Conservation (phyloP, 2,113 vertebrate species). For the Donacobius atricapilla region DNA sequence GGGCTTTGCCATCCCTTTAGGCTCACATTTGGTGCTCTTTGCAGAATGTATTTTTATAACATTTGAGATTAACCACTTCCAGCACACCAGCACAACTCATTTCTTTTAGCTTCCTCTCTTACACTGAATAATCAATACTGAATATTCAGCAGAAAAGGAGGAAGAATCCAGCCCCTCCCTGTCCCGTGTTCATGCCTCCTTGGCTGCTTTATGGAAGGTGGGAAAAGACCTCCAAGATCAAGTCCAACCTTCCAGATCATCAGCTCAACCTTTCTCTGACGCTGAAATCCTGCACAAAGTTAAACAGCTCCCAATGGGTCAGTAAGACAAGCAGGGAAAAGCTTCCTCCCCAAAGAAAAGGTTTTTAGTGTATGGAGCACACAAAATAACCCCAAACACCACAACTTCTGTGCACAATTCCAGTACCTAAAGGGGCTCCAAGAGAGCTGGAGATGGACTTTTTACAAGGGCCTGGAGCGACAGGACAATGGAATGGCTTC, state of each 20-base stretch:
- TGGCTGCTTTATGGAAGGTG: not conserved
- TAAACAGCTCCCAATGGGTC: not conserved
- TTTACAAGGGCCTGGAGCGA: not conserved
- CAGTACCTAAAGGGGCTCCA: not conserved
- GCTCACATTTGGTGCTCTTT: not conserved
- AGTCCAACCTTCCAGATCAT: not conserved
- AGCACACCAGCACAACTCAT: not conserved
- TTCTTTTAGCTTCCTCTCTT: not conserved
- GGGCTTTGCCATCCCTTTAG: not conserved
- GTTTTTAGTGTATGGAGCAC: not conserved
- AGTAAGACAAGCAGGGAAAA: not conserved
- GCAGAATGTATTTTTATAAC: not conserved
- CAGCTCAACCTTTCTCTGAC: not conserved
- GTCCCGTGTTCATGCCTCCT: not conserved
- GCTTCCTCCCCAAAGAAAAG: rapidly evolving
- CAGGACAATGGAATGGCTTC: not conserved
- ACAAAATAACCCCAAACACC: not conserved
- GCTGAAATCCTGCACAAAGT: not conserved
- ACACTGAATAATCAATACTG: not conserved
- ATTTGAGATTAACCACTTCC: not conserved
- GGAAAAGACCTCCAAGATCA: not conserved
- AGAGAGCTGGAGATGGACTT: not conserved
- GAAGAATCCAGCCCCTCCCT: not conserved
- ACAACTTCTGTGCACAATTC: not conserved
- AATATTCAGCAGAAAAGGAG: not conserved